These are phyloP conservation scores for Kuschelorhynchus macadamiae DNA, from an alignment of 2,888 invertebrate genomes.

Conservation along the genomic window DNA sequence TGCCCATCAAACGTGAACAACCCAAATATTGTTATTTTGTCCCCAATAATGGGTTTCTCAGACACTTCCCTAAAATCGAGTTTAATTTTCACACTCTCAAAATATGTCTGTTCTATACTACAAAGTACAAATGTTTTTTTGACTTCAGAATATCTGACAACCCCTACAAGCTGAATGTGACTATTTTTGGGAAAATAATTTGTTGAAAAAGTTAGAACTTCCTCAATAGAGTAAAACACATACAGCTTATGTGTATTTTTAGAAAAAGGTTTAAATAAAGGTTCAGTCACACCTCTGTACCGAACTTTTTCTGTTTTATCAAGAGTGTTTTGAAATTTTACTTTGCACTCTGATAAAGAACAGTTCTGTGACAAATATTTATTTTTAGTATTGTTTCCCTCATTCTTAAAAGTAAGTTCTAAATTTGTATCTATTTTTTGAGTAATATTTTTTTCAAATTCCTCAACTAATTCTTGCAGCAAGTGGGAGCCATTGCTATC, in stretches of 20 bases:
- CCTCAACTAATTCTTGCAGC: neutral
- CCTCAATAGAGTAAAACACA: constrained; percentile 22
- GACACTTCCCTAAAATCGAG: neutral
- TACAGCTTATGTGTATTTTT: constrained; percentile 11
- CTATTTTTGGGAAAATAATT: constrained; percentile 28
- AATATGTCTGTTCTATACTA: constrained; percentile 14
- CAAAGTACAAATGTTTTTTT: neutral
- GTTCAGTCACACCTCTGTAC: neutral
- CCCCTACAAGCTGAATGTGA: constrained; percentile 17
- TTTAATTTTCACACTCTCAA: constrained; percentile 6
- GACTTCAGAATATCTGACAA: neutral
- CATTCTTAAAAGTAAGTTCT: neutral
- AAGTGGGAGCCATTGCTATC: neutral
- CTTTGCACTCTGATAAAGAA: too few species aligned
- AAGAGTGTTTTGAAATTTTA: too few species aligned
- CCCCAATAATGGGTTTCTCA: neutral
- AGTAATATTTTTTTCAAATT: neutral
- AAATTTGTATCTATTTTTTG: neutral
- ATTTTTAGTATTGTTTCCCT: neutral
- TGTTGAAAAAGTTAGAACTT: constrained; percentile 22
- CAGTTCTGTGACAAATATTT: neutral
- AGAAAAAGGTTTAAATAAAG: neutral
- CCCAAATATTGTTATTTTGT: constrained; percentile 10
- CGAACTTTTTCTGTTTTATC: neutral
- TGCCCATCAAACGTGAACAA: constrained; percentile 12